Base-by-base conservation (phyloP, 2,113 vertebrate genomes). In the Silurus meridionalis region DNA sequence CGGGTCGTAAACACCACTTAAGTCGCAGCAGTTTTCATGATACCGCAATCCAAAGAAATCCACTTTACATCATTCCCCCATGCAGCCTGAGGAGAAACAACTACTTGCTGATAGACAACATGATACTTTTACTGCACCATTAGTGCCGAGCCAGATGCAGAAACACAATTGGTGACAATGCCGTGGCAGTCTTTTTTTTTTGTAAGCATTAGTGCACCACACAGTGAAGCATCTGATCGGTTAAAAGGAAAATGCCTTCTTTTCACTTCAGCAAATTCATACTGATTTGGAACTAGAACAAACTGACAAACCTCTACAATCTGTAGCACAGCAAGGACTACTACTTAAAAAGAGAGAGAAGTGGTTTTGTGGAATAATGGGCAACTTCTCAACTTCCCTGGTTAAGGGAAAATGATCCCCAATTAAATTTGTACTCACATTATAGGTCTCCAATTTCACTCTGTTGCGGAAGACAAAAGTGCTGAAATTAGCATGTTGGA, bases 381-480 rank as follows among this genome's bases (percentile, higher is more conserved):
- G 17, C 17, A 74, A 80, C 52, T 69, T 52, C 23, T 2, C 11
- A 48, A n/a, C 77, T 80, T 72, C 61, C 15, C 21, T 60, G 55
- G 55, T 74, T 82, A 82, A 67, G 77, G 50, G 58, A 66, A 75
- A 63, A 82, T 23, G 7, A 52, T 52, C 11, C 52, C 80, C 82
- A 88, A 83, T 86, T 84, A 89, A 84, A 64, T 28, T 25, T 63
- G 46, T 86, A 96, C 98, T 97, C 91, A 99, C 98, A 0, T 99
- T 99, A 92, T 97, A 99, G 0, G 96, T 99, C 92, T 99, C 98
- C 71, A 98, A 91, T 89, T 99, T 99, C 85, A 98, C 96, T 89
- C 98, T 91, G 94, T 96, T 96, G 82, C 92, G 96, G 94, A 99
- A 99, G 50, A 95, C 92, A 0, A 96, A 98, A 0, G 97, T 96